Base-by-base conservation (phyloP, 2,797 vertebrate genomes). In the Sparus aurata region DNA sequence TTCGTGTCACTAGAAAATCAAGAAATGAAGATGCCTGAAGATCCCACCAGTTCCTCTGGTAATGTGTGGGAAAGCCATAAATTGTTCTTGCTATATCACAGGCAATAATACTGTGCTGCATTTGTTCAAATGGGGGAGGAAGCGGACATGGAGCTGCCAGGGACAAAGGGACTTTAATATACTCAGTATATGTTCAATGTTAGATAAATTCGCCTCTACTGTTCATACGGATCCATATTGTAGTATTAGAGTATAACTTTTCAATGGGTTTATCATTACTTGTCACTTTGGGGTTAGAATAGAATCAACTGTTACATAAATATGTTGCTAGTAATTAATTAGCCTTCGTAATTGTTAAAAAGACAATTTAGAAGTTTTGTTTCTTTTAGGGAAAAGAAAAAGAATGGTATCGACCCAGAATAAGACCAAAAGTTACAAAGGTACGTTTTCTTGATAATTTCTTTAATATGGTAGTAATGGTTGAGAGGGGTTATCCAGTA, bases 341-440 rank as follows among this genome's bases (percentile, higher is more conserved):
- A 27, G 3, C 4, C 27, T 27, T 27, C 27, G 27, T 27, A 27
- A 27, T 27, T 27, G 41, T 43, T 43, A 43, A 43, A 43, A 43
- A 43, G 2, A 43, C 10, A 43, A 12, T 43, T 43, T 12, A 43
- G 41, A 43, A 43, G 12, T 43, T 43, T 49, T 20, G 10, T 20
- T 49, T 49, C 8, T 55, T 55, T 1, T 55, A 55, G 53, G 53
- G 53, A 55, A 55, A 25, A 55, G 53, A 55, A 55, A 55, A 55
- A 16, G 53, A 15, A 55, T 27, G 53, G 53, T 6, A 55, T 25
- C 22, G 13, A 55, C 53, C 53, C 53, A 25, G 53, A 6, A 23
- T 25, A 22, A 55, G 53, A 15, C 23, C 4, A 16, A 25, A 53
- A 55, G 53, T 55, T 55, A 15, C 53, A 55, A 25, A 55, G 53